Conservation (phyloP, 2,797 vertebrate genomes). For the Peromyscus eremicus region DNA sequence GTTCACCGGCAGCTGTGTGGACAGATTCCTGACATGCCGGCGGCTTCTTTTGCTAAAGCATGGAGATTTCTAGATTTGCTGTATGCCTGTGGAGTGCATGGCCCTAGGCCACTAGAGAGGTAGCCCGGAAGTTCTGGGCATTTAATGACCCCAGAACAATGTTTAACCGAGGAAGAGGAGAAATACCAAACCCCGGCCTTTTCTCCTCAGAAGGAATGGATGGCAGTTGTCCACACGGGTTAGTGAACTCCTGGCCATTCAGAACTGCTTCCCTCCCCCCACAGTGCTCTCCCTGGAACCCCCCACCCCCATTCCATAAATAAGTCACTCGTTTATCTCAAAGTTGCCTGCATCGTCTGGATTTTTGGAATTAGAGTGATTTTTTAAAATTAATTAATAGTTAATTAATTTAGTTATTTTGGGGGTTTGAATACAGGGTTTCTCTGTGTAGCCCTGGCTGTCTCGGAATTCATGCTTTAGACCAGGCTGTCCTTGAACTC, state of each 20-base stretch:
- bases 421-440: background rate
- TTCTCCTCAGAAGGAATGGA: slow-evolving; percentile 9
- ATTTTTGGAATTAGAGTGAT: background rate
- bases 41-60: background rate
- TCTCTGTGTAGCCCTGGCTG: background rate
- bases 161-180: slow-evolving; percentile 4
- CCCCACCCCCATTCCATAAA: background rate
- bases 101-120: background rate
- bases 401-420: background rate
- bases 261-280: background rate
- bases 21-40: background rate
- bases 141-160: background rate
- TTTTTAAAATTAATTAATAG: background rate
- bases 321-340: slow-evolving; percentile 31
- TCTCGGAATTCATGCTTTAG: background rate
- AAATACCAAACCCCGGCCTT: background rate
- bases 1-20: background rate
- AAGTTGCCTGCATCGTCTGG: background rate
- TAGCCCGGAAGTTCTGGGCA: slow-evolving; percentile 23
- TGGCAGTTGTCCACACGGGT: background rate
- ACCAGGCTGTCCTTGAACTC: background rate
- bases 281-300: background rate
- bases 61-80: background rate
- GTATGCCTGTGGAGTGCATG: background rate
- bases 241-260: background rate